Conservation (phyloP, 2,888 invertebrate genomes). For the Polietes domitor region DNA sequence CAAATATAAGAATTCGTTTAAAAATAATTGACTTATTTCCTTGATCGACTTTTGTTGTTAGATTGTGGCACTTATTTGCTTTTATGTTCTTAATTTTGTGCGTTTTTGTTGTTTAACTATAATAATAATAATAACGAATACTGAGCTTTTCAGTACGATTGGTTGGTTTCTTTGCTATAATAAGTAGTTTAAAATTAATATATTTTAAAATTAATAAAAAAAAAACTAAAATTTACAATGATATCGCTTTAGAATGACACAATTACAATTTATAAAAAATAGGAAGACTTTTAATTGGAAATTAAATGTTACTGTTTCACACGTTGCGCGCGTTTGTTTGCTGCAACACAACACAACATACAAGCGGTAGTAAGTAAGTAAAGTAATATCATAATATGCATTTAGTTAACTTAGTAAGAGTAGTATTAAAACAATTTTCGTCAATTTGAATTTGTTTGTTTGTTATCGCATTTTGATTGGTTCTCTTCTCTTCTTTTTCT, state of each 20-base stretch:
- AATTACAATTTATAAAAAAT: conserved; percentile 44
- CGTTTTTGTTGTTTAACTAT: conserved; percentile 16
- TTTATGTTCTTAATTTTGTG: conserved; percentile 51
- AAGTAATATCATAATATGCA: conserved; percentile 13
- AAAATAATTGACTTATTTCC: conserved; percentile 55
- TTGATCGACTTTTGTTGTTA: conserved; percentile 29
- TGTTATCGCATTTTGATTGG: conserved; percentile 18
- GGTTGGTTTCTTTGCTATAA: conserved; percentile 1
- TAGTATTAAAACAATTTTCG: conserved; percentile 32
- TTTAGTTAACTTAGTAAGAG: conserved; percentile 31
- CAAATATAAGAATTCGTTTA: conserved; percentile 22
- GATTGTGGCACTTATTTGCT: conserved; percentile 61
- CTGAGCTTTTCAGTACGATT: conserved; percentile 60
- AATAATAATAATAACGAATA: conserved; percentile 50
- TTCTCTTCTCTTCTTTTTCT: conserved; percentile 4
- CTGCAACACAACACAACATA: neutral
- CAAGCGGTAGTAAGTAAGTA: neutral
- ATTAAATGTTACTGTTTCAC: neutral
- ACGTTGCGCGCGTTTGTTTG: neutral
- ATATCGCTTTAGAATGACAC: conserved; percentile 36
- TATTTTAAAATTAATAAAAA: neutral
- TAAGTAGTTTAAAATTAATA: conserved; percentile 35
- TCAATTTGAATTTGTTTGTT: conserved; percentile 3
- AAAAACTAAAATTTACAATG: conserved; percentile 30
- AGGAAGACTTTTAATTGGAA: conserved; percentile 60